Evolutionary conservation across 2,888 invertebrate genomes (phyloP).

Genomic region (Cancer borealis): DNA sequence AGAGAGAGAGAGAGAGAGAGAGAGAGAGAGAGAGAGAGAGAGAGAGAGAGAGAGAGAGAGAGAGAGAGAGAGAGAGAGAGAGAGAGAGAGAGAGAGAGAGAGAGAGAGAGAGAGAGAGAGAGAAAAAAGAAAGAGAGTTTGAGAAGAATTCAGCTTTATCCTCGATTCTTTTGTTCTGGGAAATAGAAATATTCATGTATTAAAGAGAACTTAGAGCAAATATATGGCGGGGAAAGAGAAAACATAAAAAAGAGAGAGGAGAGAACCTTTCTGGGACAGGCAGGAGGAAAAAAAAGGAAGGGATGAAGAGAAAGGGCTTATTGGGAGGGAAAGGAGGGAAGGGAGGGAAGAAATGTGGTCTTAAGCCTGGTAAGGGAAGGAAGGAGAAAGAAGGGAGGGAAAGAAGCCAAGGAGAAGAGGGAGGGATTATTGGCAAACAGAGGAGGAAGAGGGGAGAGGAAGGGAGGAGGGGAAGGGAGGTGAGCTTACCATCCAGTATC

Average conservation of each 20-base stretch:
- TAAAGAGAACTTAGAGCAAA: not conserved
- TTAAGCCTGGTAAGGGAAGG: not conserved
- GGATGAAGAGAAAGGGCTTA: not conserved
- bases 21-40: too few species aligned
- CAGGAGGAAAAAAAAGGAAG: not conserved
- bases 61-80: too few species aligned
- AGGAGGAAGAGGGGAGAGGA: not conserved
- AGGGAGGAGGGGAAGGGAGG: slow-evolving; percentile 78
- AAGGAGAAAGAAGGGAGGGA: not conserved
- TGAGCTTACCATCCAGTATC: slow-evolving; percentile 82
- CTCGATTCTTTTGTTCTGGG: slow-evolving; percentile 6
- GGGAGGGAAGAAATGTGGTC: not conserved
- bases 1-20: too few species aligned
- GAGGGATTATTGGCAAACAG: not conserved
- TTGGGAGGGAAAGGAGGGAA: not conserved
- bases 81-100: too few species aligned
- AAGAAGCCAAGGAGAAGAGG: not conserved
- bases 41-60: too few species aligned
- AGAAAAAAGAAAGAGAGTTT: too few species aligned
- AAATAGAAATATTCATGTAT: not conserved
- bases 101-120: too few species aligned
- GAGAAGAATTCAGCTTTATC: not conserved
- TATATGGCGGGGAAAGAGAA: not conserved
- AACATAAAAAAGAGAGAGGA: not conserved
- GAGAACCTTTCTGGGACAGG: not conserved